A percentile compares a stretch with the other conserved stretches of the same genome.
Conservation (phyloP, 2,113 vertebrate species). For the Sprattus sprattus region DNA sequence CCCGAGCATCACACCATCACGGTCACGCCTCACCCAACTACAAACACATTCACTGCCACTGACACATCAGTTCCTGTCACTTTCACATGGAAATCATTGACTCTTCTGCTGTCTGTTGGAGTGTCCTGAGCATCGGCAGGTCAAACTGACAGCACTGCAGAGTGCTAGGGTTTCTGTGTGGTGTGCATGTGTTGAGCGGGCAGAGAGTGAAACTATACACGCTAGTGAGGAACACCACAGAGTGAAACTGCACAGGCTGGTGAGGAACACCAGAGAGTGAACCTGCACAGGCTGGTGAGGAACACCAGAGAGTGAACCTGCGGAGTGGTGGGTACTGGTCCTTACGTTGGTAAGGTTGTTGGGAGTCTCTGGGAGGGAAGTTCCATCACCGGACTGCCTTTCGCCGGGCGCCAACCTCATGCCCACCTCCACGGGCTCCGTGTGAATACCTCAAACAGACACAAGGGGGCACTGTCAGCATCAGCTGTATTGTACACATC, state of each 20-base stretch:
- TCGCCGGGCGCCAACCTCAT: slow-evolving; percentile 87
- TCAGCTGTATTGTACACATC: background rate
- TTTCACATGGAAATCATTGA: background rate
- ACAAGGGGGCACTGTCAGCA: slow-evolving; percentile 11
- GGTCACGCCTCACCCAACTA: background rate
- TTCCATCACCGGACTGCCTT: slow-evolving; percentile 93
- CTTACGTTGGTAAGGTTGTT: slow-evolving; percentile 79
- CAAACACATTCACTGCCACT: background rate
- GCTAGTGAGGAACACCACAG: too few species aligned
- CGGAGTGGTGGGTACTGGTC: background rate
- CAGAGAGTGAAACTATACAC: background rate
- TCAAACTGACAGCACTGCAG: background rate
- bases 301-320: background rate
- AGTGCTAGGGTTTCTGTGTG: background rate
- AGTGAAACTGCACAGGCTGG: too few species aligned
- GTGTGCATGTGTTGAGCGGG: background rate
- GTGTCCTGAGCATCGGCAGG: background rate
- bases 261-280: background rate
- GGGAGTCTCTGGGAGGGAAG: slow-evolving; percentile 91
- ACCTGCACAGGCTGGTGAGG: too few species aligned
- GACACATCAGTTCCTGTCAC: background rate
- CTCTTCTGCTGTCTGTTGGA: background rate
- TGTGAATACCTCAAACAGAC: slow-evolving; percentile 61
- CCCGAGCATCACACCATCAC: background rate
- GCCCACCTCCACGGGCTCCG: slow-evolving; percentile 77